A percentile compares a stretch with the other conserved stretches of the same genome.
phyloP scores from a whole-genome alignment of 2,113 vertebrate species.

The Caloenas nicobarica region DNA sequence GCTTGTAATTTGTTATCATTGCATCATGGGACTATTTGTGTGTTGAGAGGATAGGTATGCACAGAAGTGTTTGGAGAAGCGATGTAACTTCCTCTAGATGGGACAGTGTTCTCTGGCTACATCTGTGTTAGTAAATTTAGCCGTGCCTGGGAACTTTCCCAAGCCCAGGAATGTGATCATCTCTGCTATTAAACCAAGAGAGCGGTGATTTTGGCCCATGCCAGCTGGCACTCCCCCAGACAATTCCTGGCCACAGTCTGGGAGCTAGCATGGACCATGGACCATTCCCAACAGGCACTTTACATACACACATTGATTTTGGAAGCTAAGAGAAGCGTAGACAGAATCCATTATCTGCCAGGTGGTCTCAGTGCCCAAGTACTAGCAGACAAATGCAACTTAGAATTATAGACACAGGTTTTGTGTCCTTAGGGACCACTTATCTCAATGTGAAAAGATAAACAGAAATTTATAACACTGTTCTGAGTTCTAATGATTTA shows the following conservation, averaged over 20 bases:
- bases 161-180: not conserved
- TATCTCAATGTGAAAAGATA: not conserved
- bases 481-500: conserved; percentile 68
- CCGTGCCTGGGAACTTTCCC: conserved; percentile 8
- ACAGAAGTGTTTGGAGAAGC: not conserved
- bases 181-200: not conserved
- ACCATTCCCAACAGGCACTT: not conserved
- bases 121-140: not conserved
- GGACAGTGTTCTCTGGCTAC: not conserved
- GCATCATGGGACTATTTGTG: not conserved
- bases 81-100: not conserved
- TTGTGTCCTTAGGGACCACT: conserved; percentile 14
- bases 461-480: conserved; percentile 41
- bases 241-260: not conserved
- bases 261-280: not conserved
- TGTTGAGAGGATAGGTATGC: not conserved
- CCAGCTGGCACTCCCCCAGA: conserved; percentile 33
- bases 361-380: not conserved
- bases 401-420: not conserved
- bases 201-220: not conserved
- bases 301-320: not conserved
- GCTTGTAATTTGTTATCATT: not conserved
- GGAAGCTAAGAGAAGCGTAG: not conserved
- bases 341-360: not conserved
- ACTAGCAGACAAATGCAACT: conserved; percentile 1